phyloP scores from a whole-genome alignment of 2,797 vertebrate species.

The Paratrypauchen microcephalus region DNA sequence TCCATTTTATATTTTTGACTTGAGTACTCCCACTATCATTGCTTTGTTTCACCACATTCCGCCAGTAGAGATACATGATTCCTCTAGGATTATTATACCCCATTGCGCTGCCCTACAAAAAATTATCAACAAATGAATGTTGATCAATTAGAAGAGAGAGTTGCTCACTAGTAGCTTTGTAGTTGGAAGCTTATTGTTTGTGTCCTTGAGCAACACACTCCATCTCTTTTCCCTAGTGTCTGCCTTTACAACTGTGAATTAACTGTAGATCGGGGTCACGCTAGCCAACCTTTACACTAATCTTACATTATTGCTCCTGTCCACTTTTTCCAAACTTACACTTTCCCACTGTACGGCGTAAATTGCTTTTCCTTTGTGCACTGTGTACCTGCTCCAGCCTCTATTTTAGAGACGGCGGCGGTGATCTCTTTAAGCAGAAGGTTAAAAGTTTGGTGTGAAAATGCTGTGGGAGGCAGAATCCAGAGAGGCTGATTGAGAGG shows the following conservation, averaged over 20 bases:
- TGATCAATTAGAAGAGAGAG: too few relatives aligned
- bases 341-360: background rate
- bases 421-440: conserved; percentile 20
- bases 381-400: background rate
- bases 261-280: background rate
- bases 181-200: too few relatives aligned
- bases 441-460: conserved; percentile 41
- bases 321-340: background rate
- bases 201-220: too few relatives aligned
- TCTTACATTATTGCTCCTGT: background rate
- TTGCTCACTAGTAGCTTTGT: too few relatives aligned
- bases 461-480: conserved; percentile 51
- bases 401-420: background rate
- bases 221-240: background rate
- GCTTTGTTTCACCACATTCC: too few relatives aligned
- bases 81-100: too few relatives aligned
- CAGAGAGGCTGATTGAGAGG: conserved; percentile 51
- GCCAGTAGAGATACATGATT: too few relatives aligned
- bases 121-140: too few relatives aligned
- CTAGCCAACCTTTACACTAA: background rate
- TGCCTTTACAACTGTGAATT: background rate
- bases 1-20: too few relatives aligned
- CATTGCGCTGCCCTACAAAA: too few relatives aligned
- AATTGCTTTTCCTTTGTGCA: background rate
- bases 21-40: too few relatives aligned